These are phyloP conservation scores for Aplocera efformata DNA, from an alignment of 2,888 invertebrate genomes.

Conservation along the genomic window DNA sequence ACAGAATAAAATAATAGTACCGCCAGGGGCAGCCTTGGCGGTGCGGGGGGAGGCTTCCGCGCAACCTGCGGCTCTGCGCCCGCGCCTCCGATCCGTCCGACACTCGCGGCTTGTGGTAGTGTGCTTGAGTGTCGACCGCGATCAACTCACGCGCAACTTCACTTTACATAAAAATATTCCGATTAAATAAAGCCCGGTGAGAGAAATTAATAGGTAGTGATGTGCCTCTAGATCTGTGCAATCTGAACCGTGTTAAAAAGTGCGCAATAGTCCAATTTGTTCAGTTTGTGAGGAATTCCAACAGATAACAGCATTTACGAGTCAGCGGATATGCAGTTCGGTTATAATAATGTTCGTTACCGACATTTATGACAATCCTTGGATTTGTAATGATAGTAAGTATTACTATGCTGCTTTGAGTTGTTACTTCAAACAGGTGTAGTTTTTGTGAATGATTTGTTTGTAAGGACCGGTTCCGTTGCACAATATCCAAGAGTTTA, in stretches of 20 bases:
- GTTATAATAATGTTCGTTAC: constrained; percentile 38
- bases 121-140: constrained; percentile 60
- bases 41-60: constrained; percentile 50
- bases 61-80: constrained; percentile 58
- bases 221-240: constrained; percentile 43
- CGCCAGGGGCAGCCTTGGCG: constrained; percentile 48
- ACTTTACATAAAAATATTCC: constrained; percentile 27
- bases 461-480: constrained; percentile 54
- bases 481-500: constrained; percentile 48
- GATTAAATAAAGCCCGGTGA: constrained; percentile 39
- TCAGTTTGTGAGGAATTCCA: constrained; percentile 33
- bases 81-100: too few relatives aligned
- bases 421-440: constrained; percentile 43
- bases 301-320: constrained; percentile 55
- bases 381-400: constrained; percentile 17
- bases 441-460: constrained; percentile 57
- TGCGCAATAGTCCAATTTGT: constrained; percentile 21
- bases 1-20: too few relatives aligned
- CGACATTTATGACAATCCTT: constrained; percentile 31
- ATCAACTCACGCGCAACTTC: constrained; percentile 31
- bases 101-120: constrained; percentile 48
- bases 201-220: constrained; percentile 54
- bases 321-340: constrained; percentile 38
- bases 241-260: constrained; percentile 48
- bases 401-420: constrained; percentile 18